Evolutionary conservation across 1,140 invertebrate species (phyloP), one percentile per base, ranked within the genome.

Genomic region (Lysiphlebus fabarum): DNA sequence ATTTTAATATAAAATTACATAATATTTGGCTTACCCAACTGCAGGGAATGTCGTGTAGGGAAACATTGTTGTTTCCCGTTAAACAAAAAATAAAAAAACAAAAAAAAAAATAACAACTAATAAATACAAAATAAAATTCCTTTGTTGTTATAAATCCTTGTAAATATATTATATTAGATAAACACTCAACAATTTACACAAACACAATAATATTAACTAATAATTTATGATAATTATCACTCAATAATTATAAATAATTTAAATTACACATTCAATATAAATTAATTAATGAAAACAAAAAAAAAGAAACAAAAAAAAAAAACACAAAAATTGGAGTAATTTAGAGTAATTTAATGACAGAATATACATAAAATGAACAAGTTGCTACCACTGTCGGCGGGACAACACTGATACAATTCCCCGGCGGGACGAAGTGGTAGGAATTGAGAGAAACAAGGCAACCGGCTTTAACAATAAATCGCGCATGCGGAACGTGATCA

Each of bases 21-120:
- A 37, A 49, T 54, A 17, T 56, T 59, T 58, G 9, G 65, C 77
- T 80, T 80, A 80, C 77, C 77, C 75, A 54, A 79, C 76, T 60
- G 77, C 67, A 63, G 77, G 76, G 54, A 79, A 79, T 33, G 76
- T 75, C 7, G 77, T 73, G 64, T 78, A 79, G 11, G 77, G 75
- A 68, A 78, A 79, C 77, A 79, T 79, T 58, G 58, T 64, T 45
- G 58, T 37, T 36, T 59, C 50, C 41, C 56, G 38, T 38, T 38
- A 5, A 53, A 10, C 34, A 53, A 37, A 36, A 53, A 38, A 38
- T 14, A 53, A n/a, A n/a, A n/a, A n/a, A n/a, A n/a, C n/a, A n/a
- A n/a, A n/a, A n/a, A n/a, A n/a, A n/a, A n/a, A n/a, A n/a, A 9
- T 37, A 14, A 10, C 6, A 38, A 53, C 5, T 11, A 38, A 38